These are phyloP conservation scores for Triplophysa tibetana DNA, from an alignment of 2,113 vertebrate species.

Conservation along the genomic window DNA sequence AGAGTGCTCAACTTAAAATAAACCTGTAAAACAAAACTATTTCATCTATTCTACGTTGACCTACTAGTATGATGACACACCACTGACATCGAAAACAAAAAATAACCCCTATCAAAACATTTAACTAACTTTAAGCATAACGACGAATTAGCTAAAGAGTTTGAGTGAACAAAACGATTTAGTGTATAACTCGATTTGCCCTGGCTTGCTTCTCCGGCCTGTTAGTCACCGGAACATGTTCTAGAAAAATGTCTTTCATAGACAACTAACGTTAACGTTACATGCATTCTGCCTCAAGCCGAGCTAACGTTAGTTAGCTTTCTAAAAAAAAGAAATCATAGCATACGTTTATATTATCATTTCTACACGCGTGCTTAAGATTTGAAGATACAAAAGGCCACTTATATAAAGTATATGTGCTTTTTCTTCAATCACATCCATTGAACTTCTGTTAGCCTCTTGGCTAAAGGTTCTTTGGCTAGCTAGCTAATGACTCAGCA, in stretches of 20 bases:
- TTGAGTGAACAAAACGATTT: too few relatives aligned
- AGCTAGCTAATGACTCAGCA: conserved; percentile 79
- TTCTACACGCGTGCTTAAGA: not conserved
- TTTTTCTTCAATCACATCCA: not conserved
- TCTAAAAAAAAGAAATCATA: not conserved
- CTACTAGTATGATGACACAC: too few relatives aligned
- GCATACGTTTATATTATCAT: not conserved
- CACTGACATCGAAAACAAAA: too few relatives aligned
- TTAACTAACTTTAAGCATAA: too few relatives aligned
- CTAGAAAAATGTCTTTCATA: not conserved
- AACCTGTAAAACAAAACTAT: not conserved
- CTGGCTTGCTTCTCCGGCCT: not conserved
- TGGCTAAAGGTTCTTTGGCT: conserved; percentile 58
- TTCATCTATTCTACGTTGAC: too few relatives aligned
- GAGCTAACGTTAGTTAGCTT: conserved; percentile 4
- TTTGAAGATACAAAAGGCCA: not conserved
- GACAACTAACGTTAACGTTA: not conserved
- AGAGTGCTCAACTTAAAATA: not conserved
- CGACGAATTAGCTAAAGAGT: too few relatives aligned
- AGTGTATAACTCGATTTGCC: not conserved
- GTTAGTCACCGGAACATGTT: not conserved
- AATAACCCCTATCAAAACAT: too few relatives aligned
- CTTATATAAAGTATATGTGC: not conserved
- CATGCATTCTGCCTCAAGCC: conserved; percentile 2
- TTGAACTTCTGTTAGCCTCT: conserved; percentile 34